Evolutionary conservation across 2,797 vertebrate genomes (phyloP), one percentile per base, ranked within the genome.

Genomic region (Prunella strophiata): DNA sequence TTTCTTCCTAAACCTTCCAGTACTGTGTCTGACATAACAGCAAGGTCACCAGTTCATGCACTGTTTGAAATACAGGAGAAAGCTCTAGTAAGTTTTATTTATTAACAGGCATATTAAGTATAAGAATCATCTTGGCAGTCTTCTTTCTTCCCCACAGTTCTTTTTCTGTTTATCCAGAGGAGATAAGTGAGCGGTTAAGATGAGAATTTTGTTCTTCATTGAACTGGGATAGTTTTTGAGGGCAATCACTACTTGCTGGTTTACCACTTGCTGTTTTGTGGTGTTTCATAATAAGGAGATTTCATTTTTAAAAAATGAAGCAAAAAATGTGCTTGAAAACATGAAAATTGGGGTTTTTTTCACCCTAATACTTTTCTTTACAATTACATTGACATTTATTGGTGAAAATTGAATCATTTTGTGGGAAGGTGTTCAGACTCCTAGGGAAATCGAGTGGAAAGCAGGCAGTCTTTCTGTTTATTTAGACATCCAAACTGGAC

Each of bases 181-280:
- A 80, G 34, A 34, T 78, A 92, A 94, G 86, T 75, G 68, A 34
- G 32, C 0, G 4, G 52, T 72, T 89, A 77, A 77, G 54, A 80
- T n/a, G 47, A 43, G 26, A 75, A 66, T 84, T 57, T 19, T 7
- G 74, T 93, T 68, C 50, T 90, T 88, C 40, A 30, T 10, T 85
- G 48, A 71, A 61, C n/a, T 72, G 42, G 70, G 68, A 51, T 47
- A 73, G 32, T 83, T 94, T 93, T 80, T 93, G 71, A 83, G 34
- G 30, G 18, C 42, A 80, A 43, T 63, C 43, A 26, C 23, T 89
- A 61, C 3, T 3, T 34, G 16, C 13, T 83, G 47, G 65, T 82
- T 91, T 93, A 84, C 66, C 73, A 72, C 70, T 88, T 89, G 38
- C 10, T 89, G 30, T 67, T 93, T 91, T 43, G 55, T 86, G 55